Conservation (phyloP, 1,140 invertebrate genomes). For the Ceratoteleas bidentatus region DNA sequence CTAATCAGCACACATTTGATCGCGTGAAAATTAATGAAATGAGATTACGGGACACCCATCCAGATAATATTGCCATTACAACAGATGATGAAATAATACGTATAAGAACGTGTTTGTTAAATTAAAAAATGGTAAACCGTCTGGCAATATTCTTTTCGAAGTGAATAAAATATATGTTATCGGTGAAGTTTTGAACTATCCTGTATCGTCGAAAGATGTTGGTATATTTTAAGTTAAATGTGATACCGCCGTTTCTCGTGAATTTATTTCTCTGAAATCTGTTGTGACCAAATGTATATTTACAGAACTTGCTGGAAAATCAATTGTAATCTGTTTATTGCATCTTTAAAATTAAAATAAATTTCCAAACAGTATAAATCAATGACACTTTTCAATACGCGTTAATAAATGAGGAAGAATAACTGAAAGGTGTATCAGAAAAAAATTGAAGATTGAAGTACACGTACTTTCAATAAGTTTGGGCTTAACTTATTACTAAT, state of each 20-base stretch:
- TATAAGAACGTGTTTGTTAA: constrained; percentile 19
- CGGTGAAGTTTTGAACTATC: not conserved
- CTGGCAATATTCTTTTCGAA: constrained; percentile 6
- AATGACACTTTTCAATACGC: no score
- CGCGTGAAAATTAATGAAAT: constrained; percentile 17
- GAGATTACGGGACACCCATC: constrained; percentile 7
- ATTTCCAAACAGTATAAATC: no score
- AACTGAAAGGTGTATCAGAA: no score
- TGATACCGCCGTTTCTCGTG: no score
- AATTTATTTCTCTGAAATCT: not conserved
- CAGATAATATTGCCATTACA: constrained; percentile 12
- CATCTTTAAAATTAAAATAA: no score
- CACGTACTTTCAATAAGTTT: no score
- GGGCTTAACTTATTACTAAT: no score
- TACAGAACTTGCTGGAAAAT: no score
- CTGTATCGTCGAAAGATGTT: not conserved
- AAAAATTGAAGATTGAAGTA: no score
- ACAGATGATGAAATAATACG: constrained; percentile 1
- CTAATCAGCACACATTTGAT: not conserved
- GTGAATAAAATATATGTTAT: not conserved
- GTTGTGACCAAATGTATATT: not conserved
- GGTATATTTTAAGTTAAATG: not conserved
- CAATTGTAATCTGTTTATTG: no score
- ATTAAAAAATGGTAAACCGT: not conserved
- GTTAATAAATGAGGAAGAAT: no score